phyloP scores from a whole-genome alignment of 2,113 vertebrate species.

The Oceanites oceanicus region DNA sequence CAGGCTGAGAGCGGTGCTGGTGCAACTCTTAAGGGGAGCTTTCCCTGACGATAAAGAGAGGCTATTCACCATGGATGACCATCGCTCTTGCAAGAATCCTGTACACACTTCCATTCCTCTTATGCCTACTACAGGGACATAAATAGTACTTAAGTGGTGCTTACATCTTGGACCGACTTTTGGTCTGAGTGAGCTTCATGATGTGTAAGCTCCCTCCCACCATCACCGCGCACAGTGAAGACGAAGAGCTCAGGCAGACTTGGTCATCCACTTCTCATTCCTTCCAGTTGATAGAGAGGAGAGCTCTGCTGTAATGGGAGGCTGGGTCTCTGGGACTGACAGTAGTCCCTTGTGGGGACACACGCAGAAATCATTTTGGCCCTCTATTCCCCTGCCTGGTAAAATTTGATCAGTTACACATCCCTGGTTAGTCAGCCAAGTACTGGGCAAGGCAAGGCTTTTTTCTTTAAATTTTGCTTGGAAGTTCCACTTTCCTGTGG shows the following conservation, averaged over 20 bases:
- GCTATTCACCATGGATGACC: not conserved
- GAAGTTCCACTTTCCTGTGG: not conserved
- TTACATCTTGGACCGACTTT: not conserved
- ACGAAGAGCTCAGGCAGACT: not conserved
- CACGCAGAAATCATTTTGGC: not conserved
- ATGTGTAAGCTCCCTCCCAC: not conserved
- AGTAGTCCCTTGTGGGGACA: not conserved
- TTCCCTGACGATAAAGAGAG: not conserved
- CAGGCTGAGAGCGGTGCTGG: not conserved
- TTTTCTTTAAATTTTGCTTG: not conserved
- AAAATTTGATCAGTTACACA: not conserved
- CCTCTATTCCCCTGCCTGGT: not conserved
- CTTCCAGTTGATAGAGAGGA: not conserved
- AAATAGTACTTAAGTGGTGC: constrained; percentile 16
- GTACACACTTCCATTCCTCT: not conserved
- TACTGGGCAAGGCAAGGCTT: not conserved
- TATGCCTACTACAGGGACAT: not conserved
- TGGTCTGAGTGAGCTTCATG: not conserved
- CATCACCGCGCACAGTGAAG: not conserved
- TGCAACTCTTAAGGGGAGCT: not conserved
- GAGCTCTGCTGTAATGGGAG: not conserved
- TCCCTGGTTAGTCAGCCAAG: not conserved
- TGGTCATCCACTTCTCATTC: not conserved
- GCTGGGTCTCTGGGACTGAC: not conserved
- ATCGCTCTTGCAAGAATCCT: not conserved